phyloP scores from a whole-genome alignment of 2,888 invertebrate species.

The Thecocarcelia acutangulata region DNA sequence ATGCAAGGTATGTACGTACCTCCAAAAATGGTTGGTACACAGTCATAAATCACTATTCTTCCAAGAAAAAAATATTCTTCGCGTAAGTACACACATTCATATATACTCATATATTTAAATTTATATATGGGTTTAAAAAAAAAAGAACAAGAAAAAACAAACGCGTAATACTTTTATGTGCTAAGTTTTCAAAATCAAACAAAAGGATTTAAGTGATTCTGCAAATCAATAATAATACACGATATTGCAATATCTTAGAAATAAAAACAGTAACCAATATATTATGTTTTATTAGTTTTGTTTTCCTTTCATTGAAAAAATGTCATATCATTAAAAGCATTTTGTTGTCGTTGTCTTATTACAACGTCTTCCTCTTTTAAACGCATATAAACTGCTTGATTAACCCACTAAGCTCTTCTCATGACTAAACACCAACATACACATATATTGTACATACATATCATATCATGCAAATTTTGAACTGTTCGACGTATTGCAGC shows the following conservation, averaged over 20 bases:
- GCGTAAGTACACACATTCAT: no score
- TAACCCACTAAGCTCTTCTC: constrained; percentile 67
- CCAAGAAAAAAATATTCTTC: constrained; percentile 1
- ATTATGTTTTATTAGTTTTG: constrained; percentile 10
- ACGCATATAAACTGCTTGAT: constrained; percentile 69
- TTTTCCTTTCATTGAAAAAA: constrained; percentile 18
- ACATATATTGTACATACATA: not conserved
- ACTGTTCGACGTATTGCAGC: constrained; percentile 17
- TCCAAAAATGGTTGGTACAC: constrained; percentile 59
- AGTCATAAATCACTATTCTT: constrained; percentile 60
- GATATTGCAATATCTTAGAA: constrained; percentile 51
- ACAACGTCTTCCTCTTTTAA: constrained; percentile 55
- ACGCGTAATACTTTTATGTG: constrained; percentile 33
- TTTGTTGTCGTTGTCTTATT: constrained; percentile 11
- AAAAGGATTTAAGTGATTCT: constrained; percentile 65
- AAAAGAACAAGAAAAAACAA: constrained; percentile 14
- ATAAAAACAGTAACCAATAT: constrained; percentile 40
- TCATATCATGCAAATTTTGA: constrained; percentile 52
- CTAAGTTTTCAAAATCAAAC: constrained; percentile 56
- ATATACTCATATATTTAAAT: constrained; percentile 62
- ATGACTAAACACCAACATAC: constrained; percentile 46
- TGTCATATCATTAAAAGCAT: constrained; percentile 33
- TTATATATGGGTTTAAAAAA: constrained; percentile 21
- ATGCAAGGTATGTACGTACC: constrained; percentile 51
- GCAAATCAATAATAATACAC: constrained; percentile 69